Evolutionary conservation across 2,888 invertebrate species (phyloP).

Genomic region (Callosobruchus maculatus): DNA sequence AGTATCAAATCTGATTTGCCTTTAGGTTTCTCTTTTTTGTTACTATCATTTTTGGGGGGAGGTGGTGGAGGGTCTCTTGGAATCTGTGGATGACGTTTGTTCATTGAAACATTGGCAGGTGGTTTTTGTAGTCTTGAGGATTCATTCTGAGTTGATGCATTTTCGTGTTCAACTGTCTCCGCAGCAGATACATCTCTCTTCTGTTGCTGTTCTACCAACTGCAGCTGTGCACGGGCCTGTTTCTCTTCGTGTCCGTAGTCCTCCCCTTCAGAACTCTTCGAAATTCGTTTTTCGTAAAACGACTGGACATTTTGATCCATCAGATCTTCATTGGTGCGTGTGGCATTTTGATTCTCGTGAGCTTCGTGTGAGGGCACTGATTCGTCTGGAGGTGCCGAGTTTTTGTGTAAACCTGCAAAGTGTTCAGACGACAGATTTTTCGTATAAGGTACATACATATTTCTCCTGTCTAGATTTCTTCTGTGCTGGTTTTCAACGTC

Average conservation of each 20-base stretch:
- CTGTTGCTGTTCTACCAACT: not conserved
- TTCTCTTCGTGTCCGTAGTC: not conserved
- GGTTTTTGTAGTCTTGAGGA: not conserved
- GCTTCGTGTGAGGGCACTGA: too few relatives aligned
- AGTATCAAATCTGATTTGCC: conserved; percentile 3
- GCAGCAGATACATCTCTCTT: too few relatives aligned
- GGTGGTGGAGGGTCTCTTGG: conserved; percentile 7
- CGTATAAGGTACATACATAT: not conserved
- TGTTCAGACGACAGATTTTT: not conserved
- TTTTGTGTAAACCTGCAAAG: not conserved
- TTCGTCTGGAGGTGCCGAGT: too few relatives aligned
- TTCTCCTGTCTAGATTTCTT: not conserved
- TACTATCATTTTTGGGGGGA: conserved; percentile 1
- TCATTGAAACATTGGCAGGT: not conserved
- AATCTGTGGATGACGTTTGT: not conserved
- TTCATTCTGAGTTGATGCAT: not conserved
- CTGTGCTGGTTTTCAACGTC: not conserved
- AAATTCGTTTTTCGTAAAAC: not conserved
- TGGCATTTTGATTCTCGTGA: not conserved
- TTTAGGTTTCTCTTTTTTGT: conserved; percentile 8
- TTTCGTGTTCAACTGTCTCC: too few relatives aligned
- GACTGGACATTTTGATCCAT: not conserved
- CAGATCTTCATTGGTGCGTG: not conserved
- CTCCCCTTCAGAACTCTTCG: not conserved
- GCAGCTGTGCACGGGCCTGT: not conserved